Base-by-base conservation (phyloP, 1,140 invertebrate species). In the Argopecten irradians region DNA sequence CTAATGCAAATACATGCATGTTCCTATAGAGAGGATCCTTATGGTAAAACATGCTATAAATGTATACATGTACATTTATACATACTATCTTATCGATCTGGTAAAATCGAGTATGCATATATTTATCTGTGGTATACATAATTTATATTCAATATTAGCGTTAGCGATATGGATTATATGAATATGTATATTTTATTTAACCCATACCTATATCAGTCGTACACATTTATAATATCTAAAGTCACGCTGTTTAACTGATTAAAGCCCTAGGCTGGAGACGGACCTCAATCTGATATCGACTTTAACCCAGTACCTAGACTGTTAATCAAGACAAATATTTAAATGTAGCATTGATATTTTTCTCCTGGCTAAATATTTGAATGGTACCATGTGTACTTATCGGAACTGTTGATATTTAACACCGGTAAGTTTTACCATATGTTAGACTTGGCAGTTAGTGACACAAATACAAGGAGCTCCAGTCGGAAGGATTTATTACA, bases 291-390 rank as follows among this genome's bases (percentile, higher is more conserved):
- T n/a, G n/a, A n/a, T 71, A 71, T 71, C n/a, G 55, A 71, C 55
- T 28, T n/a, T 71, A 28, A 71, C 0, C 55, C 1, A 71, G 43
- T 46, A 46, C 8, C 22, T 71, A 71, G n/a, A 71, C 55, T 1
- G 55, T 8, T 71, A 71, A 71, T 71, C 55, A 71, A 28, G 55
- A 71, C 55, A 71, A 71, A 71, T 71, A 71, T 71, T 71, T 71
- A 28, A 71, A n/a, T 71, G n/a, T 71, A 71, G 55, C 55, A 71
- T 71, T 71, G 55, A 71, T 71, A 71, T 71, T 71, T 71, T 71
- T 71, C n/a, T 28, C 55, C 5, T 46, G 55, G n/a, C 55, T 71
- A 71, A 71, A 71, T 71, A 71, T 71, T 71, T 1, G 55, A 71
- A 22, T 28, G 55, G 55, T 71, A 5, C 16, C 28, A n/a, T 71